Evolutionary conservation across 2,888 invertebrate genomes (phyloP).

Genomic region (Tineola bisselliella): DNA sequence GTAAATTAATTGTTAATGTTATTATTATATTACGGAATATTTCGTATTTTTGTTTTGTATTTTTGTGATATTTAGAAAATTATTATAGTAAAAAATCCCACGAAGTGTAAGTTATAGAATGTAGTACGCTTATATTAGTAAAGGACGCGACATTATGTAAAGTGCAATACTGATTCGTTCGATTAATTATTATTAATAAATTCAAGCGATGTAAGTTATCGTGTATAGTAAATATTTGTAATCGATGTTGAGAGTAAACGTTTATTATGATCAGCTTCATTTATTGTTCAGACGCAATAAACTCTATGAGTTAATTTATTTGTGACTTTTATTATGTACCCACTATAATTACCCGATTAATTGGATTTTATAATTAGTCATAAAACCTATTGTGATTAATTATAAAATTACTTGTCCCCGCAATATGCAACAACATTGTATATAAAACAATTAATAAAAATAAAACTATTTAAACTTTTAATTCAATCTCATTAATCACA

Average conservation of each 20-base stretch:
- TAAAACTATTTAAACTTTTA: too few species aligned
- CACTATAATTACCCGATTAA: neutral
- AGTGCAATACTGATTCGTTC: conserved; percentile 62
- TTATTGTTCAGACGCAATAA: conserved; percentile 68
- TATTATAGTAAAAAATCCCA: conserved; percentile 62
- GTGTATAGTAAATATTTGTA: conserved; percentile 56
- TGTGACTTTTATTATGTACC: conserved; percentile 11
- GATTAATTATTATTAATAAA: conserved; percentile 28
- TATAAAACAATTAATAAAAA: too few species aligned
- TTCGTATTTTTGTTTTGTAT: conserved; percentile 65
- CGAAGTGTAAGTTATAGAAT: conserved; percentile 64
- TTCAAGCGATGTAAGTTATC: conserved; percentile 27
- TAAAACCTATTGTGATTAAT: neutral
- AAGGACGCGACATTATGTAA: conserved; percentile 30
- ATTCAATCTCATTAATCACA: too few species aligned
- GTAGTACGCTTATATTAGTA: conserved; percentile 39
- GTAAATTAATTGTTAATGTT: conserved; percentile 61
- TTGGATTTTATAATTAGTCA: neutral
- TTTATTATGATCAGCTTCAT: conserved; percentile 66
- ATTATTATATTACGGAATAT: conserved; percentile 59
- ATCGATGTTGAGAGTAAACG: conserved; percentile 69
- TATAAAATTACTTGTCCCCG: neutral
- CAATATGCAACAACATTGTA: too few species aligned
- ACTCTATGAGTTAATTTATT: conserved; percentile 52
- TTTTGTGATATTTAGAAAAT: conserved; percentile 69